Percentiles rank a stretch among this genome's conserved stretches.
Evolutionary conservation across 2,888 invertebrate genomes (phyloP).

Genomic region (Drosophila prostipennis): DNA sequence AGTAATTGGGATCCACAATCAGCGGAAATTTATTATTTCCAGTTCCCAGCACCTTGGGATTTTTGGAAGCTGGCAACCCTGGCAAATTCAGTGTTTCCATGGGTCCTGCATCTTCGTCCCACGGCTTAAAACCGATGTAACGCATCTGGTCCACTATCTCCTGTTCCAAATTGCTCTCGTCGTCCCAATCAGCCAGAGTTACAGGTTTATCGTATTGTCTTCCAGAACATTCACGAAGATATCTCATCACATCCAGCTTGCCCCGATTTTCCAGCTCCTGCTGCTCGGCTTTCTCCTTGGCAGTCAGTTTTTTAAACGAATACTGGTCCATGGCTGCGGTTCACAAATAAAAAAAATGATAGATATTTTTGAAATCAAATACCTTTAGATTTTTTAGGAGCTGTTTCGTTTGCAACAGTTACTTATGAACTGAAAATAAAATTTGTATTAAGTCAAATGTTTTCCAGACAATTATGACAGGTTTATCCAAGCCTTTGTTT

Average conservation of each 20-base stretch:
- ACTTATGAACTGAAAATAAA: too few relatives aligned
- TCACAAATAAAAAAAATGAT: neutral
- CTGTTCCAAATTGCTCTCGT: neutral
- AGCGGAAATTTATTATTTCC: too few relatives aligned
- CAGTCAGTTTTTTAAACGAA: neutral
- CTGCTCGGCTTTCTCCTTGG: neutral
- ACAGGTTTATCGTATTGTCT: neutral
- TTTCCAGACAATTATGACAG: too few relatives aligned
- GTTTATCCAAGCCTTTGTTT: too few relatives aligned
- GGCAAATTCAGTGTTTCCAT: neutral
- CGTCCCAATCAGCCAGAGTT: neutral
- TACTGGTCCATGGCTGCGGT: neutral
- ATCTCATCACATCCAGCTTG: neutral
- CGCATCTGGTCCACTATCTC: neutral
- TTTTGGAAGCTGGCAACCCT: neutral
- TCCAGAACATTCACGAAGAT: neutral
- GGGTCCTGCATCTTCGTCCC: neutral
- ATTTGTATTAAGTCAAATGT: too few relatives aligned
- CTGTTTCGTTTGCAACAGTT: too few relatives aligned
- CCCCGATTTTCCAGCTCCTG: neutral
- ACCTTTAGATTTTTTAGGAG: neutral
- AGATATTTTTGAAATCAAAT: too few relatives aligned
- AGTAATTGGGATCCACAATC: too few relatives aligned
- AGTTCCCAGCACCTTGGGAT: neutral
- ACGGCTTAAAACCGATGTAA: neutral